These are phyloP conservation scores for Leptopterna dolabrata DNA, from an alignment of 2,888 invertebrate species.

Conservation along the genomic window DNA sequence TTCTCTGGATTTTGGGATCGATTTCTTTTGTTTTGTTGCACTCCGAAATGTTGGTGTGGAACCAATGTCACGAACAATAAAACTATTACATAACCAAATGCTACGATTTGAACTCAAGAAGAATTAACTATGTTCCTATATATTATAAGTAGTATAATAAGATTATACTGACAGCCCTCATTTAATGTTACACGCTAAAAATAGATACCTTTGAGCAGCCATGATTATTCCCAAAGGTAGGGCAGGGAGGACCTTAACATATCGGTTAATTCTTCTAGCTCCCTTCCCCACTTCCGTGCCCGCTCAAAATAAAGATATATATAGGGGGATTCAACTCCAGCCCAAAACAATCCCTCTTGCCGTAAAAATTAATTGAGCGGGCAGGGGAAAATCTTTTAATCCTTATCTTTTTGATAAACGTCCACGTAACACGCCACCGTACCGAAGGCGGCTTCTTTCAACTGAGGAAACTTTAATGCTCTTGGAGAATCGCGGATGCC, in stretches of 20 bases:
- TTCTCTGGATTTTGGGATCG: no score
- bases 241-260: neutral
- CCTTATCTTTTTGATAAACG: slow-evolving; percentile 34
- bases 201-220: no score
- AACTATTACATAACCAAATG: no score
- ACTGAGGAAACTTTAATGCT: neutral
- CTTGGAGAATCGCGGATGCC: neutral
- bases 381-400: slow-evolving; percentile 33
- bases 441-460: neutral
- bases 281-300: neutral
- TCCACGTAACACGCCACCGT: slow-evolving; percentile 4
- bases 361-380: slow-evolving; percentile 29
- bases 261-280: neutral
- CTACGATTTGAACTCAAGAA: no score
- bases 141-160: no score
- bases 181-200: no score
- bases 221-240: no score
- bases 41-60: no score
- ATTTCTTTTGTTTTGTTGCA: no score
- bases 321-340: neutral
- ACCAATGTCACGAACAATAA: no score
- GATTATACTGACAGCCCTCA: no score
- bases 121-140: no score
- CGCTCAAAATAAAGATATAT: slow-evolving; percentile 5
- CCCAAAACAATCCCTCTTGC: slow-evolving; percentile 21